Base-by-base conservation (phyloP, 2,113 vertebrate species). In the Triplophysa siluroides region DNA sequence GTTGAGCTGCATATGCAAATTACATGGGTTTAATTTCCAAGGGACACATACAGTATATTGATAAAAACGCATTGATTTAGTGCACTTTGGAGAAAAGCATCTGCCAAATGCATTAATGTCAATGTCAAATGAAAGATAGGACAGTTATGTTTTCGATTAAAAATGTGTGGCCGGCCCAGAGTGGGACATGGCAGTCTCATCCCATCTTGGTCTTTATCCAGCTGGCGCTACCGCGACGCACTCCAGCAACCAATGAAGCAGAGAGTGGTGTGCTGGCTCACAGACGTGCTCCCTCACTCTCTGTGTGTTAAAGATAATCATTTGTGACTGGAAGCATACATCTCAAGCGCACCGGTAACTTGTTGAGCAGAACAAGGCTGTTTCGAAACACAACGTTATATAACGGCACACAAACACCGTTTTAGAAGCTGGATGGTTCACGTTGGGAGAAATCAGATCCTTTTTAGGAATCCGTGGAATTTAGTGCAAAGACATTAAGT, bases 311-410 rank as follows among this genome's bases (percentile, higher is more conserved):
- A 62, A 66, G 81, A 73, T 66, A 75, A 81, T 81, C 50, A 54
- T 75, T 75, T 64, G 76, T 75, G 64, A 47, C 63, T 78, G 43
- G 56, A 82, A 82, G 50, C 69, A 21, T 76, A 7, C 58, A 52
- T 79, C 19, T 60, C 69, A 45, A 82, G 45, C 21, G 38, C 23
- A 33, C 38, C 29, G 16, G 43, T 21, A 19, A 24, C 70, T 61
- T n/a, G 47, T 43, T n/a, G 21, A 69, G 77, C 33, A 60, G 23
- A 45, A 64, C 50, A 13, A 43, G 66, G 19, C 52, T 54, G 33
- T 58, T 50, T 69, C 14, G 19, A 74, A 56, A 64, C 6, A 23
- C 45, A 62, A 2, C 29, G 47, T 84, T 84, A 81, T 66, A 54
- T 71, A 79, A 79, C 50, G 9, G 58, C 43, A 79, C 50, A 67